These are phyloP conservation scores for Holothuria scabra DNA, from an alignment of 53 echinoderm and acorn worm species.

Conservation along the genomic window DNA sequence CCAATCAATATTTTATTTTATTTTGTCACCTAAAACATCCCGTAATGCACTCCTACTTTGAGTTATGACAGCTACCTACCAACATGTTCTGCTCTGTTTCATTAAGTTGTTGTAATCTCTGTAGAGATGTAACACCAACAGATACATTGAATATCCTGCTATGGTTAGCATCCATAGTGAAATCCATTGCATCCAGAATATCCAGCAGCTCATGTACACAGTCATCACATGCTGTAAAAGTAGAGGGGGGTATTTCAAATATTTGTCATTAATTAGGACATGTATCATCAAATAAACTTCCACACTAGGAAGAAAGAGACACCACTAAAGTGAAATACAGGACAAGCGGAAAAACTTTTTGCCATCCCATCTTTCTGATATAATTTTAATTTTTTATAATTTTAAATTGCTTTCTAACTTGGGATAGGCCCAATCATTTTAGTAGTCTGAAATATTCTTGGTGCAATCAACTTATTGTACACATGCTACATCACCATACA, in stretches of 20 bases:
- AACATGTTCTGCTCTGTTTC: constrained; percentile 46
- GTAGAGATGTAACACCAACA: constrained; percentile 60
- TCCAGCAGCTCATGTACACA: constrained; percentile 85
- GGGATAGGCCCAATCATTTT: no score
- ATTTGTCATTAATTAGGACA: neutral
- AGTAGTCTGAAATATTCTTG: no score
- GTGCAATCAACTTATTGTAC: no score
- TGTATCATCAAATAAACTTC: neutral
- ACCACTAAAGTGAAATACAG: neutral
- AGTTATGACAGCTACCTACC: constrained; percentile 28
- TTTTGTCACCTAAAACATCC: no score
- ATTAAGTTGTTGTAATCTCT: constrained; percentile 65
- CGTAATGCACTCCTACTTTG: no score
- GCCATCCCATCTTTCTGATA: no score
- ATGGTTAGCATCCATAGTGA: constrained; percentile 57
- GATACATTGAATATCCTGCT: constrained; percentile 49
- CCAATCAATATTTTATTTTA: no score
- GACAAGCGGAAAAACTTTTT: neutral
- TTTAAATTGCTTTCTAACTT: no score
- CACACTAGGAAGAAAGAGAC: neutral
- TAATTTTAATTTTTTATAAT: no score
- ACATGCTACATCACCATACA: no score
- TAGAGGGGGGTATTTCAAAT: no score
- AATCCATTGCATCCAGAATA: constrained; percentile 60
- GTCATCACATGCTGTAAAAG: constrained; percentile 79